Conservation (phyloP, 2,113 vertebrate genomes). For the Alligator sinensis region DNA sequence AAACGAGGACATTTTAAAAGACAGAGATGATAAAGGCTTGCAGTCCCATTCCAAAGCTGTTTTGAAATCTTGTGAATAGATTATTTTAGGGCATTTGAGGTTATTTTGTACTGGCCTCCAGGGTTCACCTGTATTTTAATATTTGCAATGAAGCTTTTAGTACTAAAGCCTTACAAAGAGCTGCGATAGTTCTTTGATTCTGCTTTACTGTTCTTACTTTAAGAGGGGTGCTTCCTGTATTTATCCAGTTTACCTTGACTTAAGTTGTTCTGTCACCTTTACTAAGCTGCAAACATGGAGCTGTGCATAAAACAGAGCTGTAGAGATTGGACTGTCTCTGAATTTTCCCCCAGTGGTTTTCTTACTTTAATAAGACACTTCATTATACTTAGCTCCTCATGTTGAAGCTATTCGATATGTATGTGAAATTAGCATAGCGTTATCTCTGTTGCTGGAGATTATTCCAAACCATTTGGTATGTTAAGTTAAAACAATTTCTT, state of each 20-base stretch:
- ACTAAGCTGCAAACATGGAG: conserved; percentile 14
- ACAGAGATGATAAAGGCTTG: background rate
- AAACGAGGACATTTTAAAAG: background rate
- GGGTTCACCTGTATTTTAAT: background rate
- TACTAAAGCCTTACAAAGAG: background rate
- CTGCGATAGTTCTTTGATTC: background rate
- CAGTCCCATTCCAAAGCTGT: background rate
- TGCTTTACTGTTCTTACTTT: background rate
- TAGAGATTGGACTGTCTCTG: conserved; percentile 8
- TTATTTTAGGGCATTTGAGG: background rate
- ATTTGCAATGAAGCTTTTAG: background rate
- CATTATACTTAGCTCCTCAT: conserved; percentile 43
- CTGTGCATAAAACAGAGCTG: conserved; percentile 11
- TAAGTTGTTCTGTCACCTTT: background rate
- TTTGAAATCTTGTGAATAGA: conserved; percentile 2
- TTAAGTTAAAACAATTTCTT: conserved; percentile 41
- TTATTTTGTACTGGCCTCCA: background rate
- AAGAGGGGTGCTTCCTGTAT: background rate
- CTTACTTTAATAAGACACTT: conserved; percentile 60
- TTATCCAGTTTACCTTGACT: conserved; percentile 6
- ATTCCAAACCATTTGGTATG: conserved; percentile 50
- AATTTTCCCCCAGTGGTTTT: conserved; percentile 8
- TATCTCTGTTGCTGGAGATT: conserved; percentile 45
- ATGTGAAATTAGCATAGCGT: conserved; percentile 34
- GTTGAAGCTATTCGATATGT: conserved; percentile 60